Evolutionary conservation across 2,888 invertebrate species (phyloP).

Genomic region (Hedychridium roseum): DNA sequence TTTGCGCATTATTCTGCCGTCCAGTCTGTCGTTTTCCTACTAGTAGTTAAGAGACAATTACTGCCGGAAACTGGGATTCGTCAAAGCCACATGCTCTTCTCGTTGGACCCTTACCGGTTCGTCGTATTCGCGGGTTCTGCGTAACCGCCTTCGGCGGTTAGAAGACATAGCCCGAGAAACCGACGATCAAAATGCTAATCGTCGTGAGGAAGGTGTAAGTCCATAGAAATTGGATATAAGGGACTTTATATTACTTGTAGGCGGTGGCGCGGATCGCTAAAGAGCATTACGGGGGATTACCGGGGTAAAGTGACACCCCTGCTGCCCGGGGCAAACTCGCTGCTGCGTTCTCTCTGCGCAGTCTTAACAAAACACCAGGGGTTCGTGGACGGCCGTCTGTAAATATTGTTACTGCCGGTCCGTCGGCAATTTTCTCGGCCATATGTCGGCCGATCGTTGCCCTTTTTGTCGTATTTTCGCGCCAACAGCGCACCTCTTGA

Average conservation of each 20-base stretch:
- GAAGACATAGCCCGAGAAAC: conserved; percentile 35
- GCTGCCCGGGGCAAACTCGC: conserved; percentile 41
- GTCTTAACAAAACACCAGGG: conserved; percentile 62
- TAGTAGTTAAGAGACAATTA: too few relatives aligned
- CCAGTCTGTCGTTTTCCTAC: too few relatives aligned
- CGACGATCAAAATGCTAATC: conserved; percentile 61
- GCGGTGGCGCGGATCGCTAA: conserved; percentile 52
- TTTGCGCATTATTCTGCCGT: too few relatives aligned
- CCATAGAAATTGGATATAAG: conserved; percentile 60
- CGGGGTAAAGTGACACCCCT: conserved; percentile 56
- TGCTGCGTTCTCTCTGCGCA: conserved; percentile 47
- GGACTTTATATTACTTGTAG: conserved; percentile 48
- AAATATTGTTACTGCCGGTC: conserved; percentile 63
- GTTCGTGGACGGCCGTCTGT: conserved; percentile 55
- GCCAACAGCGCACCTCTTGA: neutral
- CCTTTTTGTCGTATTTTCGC: conserved; percentile 43
- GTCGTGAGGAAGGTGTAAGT: conserved; percentile 57
- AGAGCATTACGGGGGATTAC: conserved; percentile 60
- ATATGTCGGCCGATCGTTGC: conserved; percentile 55
- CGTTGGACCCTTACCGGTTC: too few relatives aligned
- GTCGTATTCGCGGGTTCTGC: too few relatives aligned
- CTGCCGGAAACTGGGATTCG: too few relatives aligned
- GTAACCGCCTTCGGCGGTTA: too few relatives aligned
- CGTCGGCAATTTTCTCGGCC: conserved; percentile 58
- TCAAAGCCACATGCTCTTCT: too few relatives aligned